A percentile compares a stretch with the other conserved stretches of the same genome.
Conservation (phyloP, 2,797 vertebrate species). For the Macrochelys suwanniensis region DNA sequence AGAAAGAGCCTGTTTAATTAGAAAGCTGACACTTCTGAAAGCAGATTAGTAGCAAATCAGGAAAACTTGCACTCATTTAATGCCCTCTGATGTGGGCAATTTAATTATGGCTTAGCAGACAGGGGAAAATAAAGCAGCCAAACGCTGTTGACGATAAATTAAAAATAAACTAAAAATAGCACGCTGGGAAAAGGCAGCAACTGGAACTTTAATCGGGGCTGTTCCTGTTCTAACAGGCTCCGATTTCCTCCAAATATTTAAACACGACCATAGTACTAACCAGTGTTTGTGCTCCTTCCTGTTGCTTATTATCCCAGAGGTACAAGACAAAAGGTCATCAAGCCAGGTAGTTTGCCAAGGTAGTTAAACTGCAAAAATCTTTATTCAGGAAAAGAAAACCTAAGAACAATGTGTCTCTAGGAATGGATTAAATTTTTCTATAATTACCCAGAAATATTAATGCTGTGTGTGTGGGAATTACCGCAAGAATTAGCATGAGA, state of each 20-base stretch:
- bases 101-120: background rate
- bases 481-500: constrained; percentile 74
- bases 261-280: background rate
- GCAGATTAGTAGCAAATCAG: background rate
- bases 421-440: constrained; percentile 65
- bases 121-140: background rate
- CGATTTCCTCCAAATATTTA: background rate
- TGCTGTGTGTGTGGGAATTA: constrained; percentile 70
- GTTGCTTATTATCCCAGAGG: constrained; percentile 52
- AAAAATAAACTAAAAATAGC: background rate
- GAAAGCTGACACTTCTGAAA: background rate
- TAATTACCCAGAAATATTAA: constrained; percentile 78
- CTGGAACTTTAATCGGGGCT: background rate
- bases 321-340: constrained; percentile 44
- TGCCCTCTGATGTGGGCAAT: background rate
- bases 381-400: constrained; percentile 35
- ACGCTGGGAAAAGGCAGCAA: background rate
- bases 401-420: constrained; percentile 61
- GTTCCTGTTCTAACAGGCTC: background rate
- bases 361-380: constrained; percentile 54
- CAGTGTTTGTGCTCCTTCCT: constrained; percentile 16
- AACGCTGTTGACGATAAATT: background rate
- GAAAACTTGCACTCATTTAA: background rate
- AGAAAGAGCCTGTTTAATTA: background rate
- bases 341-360: constrained; percentile 21